Evolutionary conservation across 2,113 vertebrate genomes (phyloP).

Genomic region (Circaetus gallicus): DNA sequence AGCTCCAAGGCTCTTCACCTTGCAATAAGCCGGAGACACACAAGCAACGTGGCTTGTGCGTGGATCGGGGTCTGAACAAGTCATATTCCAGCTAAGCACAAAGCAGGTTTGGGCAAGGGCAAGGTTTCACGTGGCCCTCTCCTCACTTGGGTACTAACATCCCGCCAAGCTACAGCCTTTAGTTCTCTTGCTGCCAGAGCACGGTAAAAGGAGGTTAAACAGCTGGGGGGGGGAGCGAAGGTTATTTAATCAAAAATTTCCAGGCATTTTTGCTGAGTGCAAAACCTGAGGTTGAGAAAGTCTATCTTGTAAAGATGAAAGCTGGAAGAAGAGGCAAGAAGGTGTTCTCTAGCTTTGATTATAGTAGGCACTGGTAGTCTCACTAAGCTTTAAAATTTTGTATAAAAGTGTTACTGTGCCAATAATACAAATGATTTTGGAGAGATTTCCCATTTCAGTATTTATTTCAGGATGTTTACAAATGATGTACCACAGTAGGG

Average conservation of each 20-base stretch:
- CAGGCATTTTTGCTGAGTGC: neutral
- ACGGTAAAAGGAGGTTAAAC: neutral
- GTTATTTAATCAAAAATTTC: neutral
- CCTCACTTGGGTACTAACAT: neutral
- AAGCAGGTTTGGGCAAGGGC: neutral
- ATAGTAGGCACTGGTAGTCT: neutral
- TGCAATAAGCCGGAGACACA: too few relatives aligned
- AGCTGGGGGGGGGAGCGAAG: neutral
- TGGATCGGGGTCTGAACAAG: neutral
- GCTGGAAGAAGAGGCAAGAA: neutral
- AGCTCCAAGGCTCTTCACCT: neutral
- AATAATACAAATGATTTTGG: neutral
- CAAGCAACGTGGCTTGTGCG: accelerated
- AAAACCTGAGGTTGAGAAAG: neutral
- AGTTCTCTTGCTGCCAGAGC: neutral
- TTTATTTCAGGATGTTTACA: neutral
- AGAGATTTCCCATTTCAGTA: neutral
- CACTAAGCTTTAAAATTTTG: neutral
- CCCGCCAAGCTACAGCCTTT: neutral
- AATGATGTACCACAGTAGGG: neutral
- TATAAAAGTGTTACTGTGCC: neutral
- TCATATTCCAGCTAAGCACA: neutral
- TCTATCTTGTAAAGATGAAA: neutral
- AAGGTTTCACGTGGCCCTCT: neutral
- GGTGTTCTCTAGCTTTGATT: neutral